These are phyloP conservation scores for Cybosia mesomella DNA, from an alignment of 2,888 invertebrate species.

Conservation along the genomic window DNA sequence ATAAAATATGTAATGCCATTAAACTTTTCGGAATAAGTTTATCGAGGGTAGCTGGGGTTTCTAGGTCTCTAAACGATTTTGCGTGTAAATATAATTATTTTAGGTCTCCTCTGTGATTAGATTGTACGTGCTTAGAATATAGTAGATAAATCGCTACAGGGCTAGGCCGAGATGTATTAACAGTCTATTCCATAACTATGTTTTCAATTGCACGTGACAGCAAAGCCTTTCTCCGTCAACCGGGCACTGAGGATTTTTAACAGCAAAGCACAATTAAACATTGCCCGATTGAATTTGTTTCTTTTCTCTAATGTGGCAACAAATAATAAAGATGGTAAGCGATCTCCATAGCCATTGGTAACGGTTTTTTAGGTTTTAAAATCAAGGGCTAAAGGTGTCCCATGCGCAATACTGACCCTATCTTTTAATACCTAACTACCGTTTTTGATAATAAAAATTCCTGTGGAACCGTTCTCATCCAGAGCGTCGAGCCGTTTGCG, in stretches of 20 bases:
- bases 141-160: neutral
- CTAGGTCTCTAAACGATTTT: slow-evolving; percentile 10
- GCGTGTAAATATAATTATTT: slow-evolving; percentile 6
- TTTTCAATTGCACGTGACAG: neutral
- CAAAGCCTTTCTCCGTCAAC: neutral
- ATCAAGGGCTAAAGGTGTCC: neutral
- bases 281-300: neutral
- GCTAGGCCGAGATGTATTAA: neutral
- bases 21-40: slow-evolving; percentile 32
- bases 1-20: slow-evolving; percentile 24
- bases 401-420: neutral
- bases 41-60: neutral
- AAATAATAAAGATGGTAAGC: neutral
- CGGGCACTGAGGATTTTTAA: neutral
- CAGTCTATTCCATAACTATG: neutral
- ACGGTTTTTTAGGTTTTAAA: too few relatives aligned
- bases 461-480: too few relatives aligned
- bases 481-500: too few relatives aligned
- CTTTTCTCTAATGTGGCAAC: neutral
- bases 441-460: too few relatives aligned
- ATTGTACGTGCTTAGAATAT: neutral
- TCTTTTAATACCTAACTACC: neutral
- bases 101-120: neutral
- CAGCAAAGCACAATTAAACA: neutral
- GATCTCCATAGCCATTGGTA: neutral